These are phyloP conservation scores for Glaucidium brasilianum DNA, from an alignment of 2,113 vertebrate genomes.

Conservation along the genomic window DNA sequence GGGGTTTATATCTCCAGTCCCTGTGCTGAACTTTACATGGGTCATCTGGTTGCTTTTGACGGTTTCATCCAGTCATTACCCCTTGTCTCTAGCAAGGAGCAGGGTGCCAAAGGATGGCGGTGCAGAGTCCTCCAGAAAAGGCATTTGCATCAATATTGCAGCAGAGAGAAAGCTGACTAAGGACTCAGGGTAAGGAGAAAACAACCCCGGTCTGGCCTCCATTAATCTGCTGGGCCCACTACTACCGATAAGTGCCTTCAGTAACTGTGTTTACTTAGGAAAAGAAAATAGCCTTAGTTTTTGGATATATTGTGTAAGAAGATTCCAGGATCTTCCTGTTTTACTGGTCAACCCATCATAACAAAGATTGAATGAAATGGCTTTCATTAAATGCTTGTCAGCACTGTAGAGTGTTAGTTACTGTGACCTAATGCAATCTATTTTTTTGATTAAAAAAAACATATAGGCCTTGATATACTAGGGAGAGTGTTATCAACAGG, in stretches of 20 bases:
- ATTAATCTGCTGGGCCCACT: background rate
- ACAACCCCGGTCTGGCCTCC: background rate
- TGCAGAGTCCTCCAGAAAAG: background rate
- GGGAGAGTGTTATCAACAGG: background rate
- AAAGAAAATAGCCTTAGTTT: background rate
- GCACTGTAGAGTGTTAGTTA: background rate
- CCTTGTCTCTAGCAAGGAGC: background rate
- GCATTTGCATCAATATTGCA: background rate
- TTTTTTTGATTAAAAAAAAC: background rate
- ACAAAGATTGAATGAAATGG: background rate
- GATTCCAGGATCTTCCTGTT: background rate
- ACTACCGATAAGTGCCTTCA: background rate
- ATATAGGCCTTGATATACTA: accelerated
- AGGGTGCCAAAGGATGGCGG: too few relatives aligned
- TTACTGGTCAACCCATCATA: background rate
- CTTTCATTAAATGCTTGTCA: background rate
- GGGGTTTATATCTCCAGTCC: background rate
- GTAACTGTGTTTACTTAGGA: background rate
- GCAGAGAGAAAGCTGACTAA: background rate
- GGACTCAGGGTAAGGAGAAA: background rate
- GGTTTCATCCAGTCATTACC: background rate
- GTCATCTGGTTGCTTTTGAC: background rate
- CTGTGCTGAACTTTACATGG: background rate
- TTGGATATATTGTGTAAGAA: background rate
- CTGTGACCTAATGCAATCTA: background rate